Conservation (phyloP, 1,140 invertebrate species). For the Drosophila jambulina region DNA sequence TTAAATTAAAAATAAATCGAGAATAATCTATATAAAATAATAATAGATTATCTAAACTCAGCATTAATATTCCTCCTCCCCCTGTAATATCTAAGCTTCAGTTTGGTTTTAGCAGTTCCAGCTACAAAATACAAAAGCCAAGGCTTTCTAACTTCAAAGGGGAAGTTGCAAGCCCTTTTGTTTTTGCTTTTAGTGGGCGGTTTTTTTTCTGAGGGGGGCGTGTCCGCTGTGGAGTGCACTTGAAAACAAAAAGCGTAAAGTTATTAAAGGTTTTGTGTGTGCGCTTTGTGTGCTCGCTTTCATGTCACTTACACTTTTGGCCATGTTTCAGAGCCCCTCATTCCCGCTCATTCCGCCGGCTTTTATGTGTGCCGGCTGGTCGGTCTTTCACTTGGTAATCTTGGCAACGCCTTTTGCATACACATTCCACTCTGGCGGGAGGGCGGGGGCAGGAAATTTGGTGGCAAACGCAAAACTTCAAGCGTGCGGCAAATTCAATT, state of each 20-base stretch:
- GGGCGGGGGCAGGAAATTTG: background rate
- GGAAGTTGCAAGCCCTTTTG: slow-evolving; percentile 59
- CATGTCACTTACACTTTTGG: slow-evolving; percentile 79
- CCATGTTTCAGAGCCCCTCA: slow-evolving; percentile 49
- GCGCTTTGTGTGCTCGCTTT: slow-evolving; percentile 73
- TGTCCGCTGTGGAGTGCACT: slow-evolving; percentile 63
- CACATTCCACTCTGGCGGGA: slow-evolving; percentile 6
- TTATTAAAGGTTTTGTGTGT: slow-evolving; percentile 78
- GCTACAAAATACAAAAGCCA: slow-evolving; percentile 16
- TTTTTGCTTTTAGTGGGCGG: slow-evolving; percentile 36
- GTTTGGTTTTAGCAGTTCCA: slow-evolving; percentile 12
- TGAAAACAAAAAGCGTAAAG: slow-evolving; percentile 81
- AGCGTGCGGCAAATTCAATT: slow-evolving; percentile 83
- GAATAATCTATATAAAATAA: background rate
- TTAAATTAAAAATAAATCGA: no score
- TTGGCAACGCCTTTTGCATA: slow-evolving; percentile 71
- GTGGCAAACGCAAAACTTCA: slow-evolving; percentile 56
- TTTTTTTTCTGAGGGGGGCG: slow-evolving; percentile 29
- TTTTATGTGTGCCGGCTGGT: slow-evolving; percentile 55
- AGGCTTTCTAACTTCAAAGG: slow-evolving; percentile 66
- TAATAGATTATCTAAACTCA: background rate
- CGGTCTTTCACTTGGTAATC: slow-evolving; percentile 53
- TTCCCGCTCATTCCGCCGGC: slow-evolving; percentile 20
- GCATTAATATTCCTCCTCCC: background rate
- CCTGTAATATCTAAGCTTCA: background rate